Conservation (phyloP, 2,888 invertebrate genomes). For the Rhagonycha lutea region DNA sequence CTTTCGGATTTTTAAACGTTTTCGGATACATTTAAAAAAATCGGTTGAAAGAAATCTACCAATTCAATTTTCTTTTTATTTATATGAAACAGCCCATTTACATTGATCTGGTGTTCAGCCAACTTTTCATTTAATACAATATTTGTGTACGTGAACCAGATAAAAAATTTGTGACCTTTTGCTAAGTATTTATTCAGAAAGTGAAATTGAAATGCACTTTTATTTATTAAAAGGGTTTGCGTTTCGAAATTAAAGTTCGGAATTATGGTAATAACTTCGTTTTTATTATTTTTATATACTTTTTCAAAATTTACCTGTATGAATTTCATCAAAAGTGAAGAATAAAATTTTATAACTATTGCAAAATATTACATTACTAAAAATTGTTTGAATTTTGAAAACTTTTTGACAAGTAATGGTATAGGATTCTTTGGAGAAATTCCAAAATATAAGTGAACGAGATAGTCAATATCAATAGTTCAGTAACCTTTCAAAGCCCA, state of each 20-base stretch:
- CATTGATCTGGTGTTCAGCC: not conserved
- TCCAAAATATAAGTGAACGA: not conserved
- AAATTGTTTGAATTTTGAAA: not conserved
- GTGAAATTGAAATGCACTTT: not conserved
- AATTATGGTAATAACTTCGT: not conserved
- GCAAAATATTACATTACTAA: not conserved
- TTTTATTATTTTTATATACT: not conserved
- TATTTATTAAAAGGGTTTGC: not conserved
- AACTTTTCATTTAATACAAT: constrained; percentile 1
- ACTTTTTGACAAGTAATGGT: not conserved
- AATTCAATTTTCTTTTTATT: not conserved
- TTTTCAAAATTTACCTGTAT: not conserved
- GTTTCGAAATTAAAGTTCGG: not conserved
- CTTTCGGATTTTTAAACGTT: not conserved
- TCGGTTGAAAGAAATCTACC: not conserved
- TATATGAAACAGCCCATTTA: not conserved
- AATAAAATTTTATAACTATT: not conserved
- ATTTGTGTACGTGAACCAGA: constrained; percentile 1
- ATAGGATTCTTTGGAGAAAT: not conserved
- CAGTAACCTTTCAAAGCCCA: not conserved
- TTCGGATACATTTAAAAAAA: not conserved
- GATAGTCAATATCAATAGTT: not conserved
- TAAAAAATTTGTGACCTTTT: not conserved
- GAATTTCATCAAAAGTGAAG: not conserved
- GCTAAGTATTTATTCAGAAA: constrained; percentile 1